Conservation (phyloP, 2,113 vertebrate genomes). For the Sylvicapra grimmia region DNA sequence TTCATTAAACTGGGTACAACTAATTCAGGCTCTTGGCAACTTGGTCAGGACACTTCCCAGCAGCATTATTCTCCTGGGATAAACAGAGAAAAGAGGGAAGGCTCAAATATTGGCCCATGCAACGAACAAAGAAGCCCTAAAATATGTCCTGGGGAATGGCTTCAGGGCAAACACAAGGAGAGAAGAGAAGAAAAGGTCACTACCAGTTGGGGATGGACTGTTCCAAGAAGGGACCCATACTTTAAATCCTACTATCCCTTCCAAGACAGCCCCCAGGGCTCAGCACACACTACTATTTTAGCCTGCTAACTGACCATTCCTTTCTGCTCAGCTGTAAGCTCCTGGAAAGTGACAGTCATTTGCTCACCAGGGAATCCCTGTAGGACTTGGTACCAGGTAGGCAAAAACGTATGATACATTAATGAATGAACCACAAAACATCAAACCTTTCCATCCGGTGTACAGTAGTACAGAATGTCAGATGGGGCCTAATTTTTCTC, state of each 20-base stretch:
- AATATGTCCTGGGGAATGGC: neutral
- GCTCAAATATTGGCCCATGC: neutral
- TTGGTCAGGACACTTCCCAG: no score
- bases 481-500: neutral
- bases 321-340: neutral
- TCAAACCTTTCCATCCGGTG: neutral
- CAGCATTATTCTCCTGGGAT: neutral
- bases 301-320: neutral
- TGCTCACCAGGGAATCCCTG: neutral
- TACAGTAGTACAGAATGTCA: neutral
- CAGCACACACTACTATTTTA: neutral
- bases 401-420: neutral
- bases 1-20: neutral
- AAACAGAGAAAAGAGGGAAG: neutral
- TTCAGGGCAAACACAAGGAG: neutral
- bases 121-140: neutral
- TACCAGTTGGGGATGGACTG: neutral
- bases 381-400: neutral
- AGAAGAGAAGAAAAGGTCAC: neutral
- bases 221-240: accelerated
- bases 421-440: neutral
- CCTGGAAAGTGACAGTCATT: neutral
- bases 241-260: neutral
- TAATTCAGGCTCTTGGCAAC: neutral
- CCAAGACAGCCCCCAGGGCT: neutral